Base-by-base conservation (phyloP, 2,113 vertebrate genomes). In the Callocephalon fimbriatum region DNA sequence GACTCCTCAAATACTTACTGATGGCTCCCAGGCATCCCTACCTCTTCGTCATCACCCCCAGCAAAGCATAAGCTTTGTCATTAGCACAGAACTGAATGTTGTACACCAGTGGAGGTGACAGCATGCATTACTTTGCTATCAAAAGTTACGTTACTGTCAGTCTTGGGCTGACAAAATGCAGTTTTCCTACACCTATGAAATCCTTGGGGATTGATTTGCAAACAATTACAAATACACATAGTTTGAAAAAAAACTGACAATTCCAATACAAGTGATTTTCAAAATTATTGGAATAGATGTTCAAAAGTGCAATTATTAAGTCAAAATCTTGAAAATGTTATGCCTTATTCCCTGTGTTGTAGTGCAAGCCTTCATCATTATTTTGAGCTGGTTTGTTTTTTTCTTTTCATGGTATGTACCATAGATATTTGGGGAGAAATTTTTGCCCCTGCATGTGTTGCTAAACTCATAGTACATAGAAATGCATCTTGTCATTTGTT, bases 331-430 rank as follows among this genome's bases (percentile, higher is more conserved):
- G 67, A 61, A 63, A 75, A 54, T 21, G 11, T 53, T 16, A 11
- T 32, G 19, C 8, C 12, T 50, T 88, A 37, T 56, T 44, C 27
- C 31, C 15, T 40, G 13, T 70, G 54, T 22, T 72, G 25, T 3
- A 29, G 3, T 21, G 22, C 26, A 19, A 59, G 2, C 2, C 10
- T 93, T 84, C n/a, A 51, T 31, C 37, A 4, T n/a, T 37, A 74
- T 40, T 81, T n/a, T 71, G 29, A 85, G 44, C 3, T 71, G 40
- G 7, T 66, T 40, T 23, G 11, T 0, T 22, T 68, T 42, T 62
- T 20, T 5, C 22, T 48, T 45, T 13, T 17, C 29, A 42, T 7
- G 3, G n/a, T 2, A 62, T 0, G 0, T 29, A 40, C 12, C 26
- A 51, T 2, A 68, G 32, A 35, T 45, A 66, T 86, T 35, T 4